These are phyloP conservation scores for Entelurus aequoreus DNA, from an alignment of 2,113 vertebrate species.

Conservation along the genomic window DNA sequence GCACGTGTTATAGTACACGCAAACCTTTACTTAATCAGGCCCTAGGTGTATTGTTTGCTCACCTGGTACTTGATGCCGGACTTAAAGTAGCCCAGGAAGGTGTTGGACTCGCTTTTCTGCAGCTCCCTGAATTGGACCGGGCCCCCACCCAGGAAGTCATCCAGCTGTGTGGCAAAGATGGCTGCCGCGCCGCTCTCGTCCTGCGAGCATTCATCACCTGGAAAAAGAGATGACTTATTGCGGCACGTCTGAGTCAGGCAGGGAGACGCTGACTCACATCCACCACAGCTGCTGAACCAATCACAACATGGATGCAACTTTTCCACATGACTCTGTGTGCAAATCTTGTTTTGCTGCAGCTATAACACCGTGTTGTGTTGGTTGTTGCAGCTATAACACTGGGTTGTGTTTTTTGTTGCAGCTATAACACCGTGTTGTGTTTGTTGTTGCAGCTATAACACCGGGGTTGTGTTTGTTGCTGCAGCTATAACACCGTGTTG, in stretches of 20 bases:
- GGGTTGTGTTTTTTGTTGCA: no score
- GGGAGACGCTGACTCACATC: slow-evolving; percentile 30
- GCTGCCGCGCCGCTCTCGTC: slow-evolving; percentile 90
- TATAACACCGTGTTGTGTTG: no score
- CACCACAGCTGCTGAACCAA: slow-evolving; percentile 16
- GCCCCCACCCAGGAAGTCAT: slow-evolving; percentile 84
- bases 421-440: no score
- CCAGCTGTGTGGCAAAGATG: slow-evolving; percentile 89
- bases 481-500: no score
- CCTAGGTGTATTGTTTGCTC: background rate
- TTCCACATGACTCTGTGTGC: slow-evolving; percentile 8
- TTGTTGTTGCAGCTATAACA: no score
- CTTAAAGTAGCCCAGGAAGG: slow-evolving; percentile 90
- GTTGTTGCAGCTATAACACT: no score
- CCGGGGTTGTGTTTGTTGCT: no score
- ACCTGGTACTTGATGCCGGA: slow-evolving; percentile 92
- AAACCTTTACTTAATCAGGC: no score
- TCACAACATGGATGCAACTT: slow-evolving; percentile 18
- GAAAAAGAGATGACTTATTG: slow-evolving; percentile 27
- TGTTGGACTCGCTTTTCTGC: slow-evolving; percentile 83
- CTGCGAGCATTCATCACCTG: slow-evolving; percentile 88
- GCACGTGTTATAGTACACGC: no score
- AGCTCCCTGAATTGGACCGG: slow-evolving; percentile 90
- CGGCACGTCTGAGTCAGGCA: slow-evolving; percentile 26
- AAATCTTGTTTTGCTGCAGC: no score